Evolutionary conservation across 2,113 vertebrate genomes (phyloP).

Genomic region (Procapra przewalskii): DNA sequence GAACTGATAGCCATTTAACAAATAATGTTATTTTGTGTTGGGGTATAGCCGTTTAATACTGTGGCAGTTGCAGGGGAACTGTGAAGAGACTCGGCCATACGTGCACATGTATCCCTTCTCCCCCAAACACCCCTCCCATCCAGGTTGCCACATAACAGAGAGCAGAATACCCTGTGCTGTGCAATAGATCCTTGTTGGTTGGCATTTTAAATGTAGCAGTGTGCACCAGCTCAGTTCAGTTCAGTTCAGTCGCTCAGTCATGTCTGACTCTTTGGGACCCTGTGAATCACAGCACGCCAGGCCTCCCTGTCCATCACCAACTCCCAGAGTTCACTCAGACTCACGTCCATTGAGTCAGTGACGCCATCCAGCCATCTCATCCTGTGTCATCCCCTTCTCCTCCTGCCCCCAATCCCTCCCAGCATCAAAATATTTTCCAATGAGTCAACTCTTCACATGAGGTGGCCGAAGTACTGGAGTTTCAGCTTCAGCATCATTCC

Average conservation of each 20-base stretch:
- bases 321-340: no score
- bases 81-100: neutral
- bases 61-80: neutral
- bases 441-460: no score
- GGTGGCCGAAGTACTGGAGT: no score
- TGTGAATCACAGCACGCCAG: no score
- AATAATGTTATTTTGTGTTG: neutral
- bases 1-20: neutral
- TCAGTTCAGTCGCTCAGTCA: fast-evolving
- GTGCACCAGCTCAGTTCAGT: no score
- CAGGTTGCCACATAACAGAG: neutral
- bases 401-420: no score
- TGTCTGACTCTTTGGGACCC: no score
- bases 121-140: neutral
- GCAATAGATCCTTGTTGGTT: neutral
- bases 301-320: no score
- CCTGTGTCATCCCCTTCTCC: no score
- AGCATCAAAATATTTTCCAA: no score
- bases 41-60: neutral
- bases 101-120: neutral
- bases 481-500: no score
- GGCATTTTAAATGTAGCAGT: neutral
- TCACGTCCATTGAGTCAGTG: fast-evolving
- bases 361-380: no score
- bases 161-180: neutral